phyloP scores from a whole-genome alignment of 2,888 invertebrate genomes.

The Pandemis cinnamomeana region DNA sequence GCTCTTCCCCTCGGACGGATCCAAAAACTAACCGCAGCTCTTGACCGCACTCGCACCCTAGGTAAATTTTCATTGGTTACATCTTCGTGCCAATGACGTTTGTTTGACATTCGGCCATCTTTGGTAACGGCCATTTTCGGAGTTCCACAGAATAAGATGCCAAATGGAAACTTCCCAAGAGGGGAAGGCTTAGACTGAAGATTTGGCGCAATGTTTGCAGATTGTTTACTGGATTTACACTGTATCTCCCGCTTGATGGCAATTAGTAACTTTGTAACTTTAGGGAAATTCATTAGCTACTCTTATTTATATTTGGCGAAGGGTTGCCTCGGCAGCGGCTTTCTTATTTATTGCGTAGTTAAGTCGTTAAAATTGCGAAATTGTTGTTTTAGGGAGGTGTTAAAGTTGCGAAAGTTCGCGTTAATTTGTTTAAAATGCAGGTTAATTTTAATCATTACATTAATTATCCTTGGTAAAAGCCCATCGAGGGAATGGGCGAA shows the following conservation, averaged over 20 bases:
- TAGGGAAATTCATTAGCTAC: conserved; percentile 20
- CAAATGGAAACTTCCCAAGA: too few relatives aligned
- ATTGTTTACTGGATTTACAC: background rate
- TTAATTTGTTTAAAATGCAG: background rate
- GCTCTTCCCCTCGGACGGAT: too few relatives aligned
- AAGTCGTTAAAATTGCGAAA: conserved; percentile 18
- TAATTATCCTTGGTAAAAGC: too few relatives aligned
- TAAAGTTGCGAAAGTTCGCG: background rate
- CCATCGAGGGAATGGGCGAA: too few relatives aligned
- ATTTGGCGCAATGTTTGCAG: background rate
- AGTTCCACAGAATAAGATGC: too few relatives aligned
- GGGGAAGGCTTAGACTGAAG: too few relatives aligned
- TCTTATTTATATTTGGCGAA: conserved; percentile 24
- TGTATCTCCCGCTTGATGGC: background rate
- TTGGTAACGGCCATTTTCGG: too few relatives aligned
- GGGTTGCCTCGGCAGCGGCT: background rate
- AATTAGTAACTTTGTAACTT: background rate
- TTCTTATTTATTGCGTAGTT: conserved; percentile 27
- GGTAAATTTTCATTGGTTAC: too few relatives aligned
- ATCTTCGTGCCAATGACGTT: too few relatives aligned
- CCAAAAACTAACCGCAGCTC: too few relatives aligned
- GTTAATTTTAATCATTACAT: background rate
- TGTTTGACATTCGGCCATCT: too few relatives aligned
- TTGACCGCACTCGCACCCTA: too few relatives aligned
- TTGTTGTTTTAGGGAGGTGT: conserved; percentile 1